Conservation (phyloP, 2,113 vertebrate species). For the Tachuris rubrigastra region DNA sequence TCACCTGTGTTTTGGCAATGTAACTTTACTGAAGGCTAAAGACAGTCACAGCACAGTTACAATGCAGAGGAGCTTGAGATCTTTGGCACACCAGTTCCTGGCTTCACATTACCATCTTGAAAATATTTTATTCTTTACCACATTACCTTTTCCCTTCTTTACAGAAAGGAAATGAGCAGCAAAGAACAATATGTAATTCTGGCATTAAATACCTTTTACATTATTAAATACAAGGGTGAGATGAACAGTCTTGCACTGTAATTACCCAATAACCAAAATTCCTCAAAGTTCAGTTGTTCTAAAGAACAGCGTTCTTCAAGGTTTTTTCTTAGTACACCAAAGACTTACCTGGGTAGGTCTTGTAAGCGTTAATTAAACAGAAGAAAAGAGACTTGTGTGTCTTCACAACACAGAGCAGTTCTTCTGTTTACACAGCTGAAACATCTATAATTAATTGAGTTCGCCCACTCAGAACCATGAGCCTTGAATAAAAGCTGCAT, state of each 20-base stretch:
- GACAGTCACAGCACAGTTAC: background rate
- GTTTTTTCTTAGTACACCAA: background rate
- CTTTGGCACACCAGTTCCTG: background rate
- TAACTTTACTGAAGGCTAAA: background rate
- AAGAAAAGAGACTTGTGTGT: slow-evolving; percentile 3
- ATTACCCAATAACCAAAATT: background rate
- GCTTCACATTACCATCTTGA: background rate
- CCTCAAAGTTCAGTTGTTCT: background rate
- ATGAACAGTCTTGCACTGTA: background rate
- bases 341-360: background rate
- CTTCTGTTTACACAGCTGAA: background rate
- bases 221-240: background rate
- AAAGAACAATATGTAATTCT: background rate
- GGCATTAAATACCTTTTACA: background rate
- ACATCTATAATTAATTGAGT: background rate
- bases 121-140: background rate
- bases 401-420: background rate
- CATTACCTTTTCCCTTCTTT: background rate
- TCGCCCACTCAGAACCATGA: background rate
- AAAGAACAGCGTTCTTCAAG: background rate
- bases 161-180: background rate
- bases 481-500: background rate
- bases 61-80: background rate
- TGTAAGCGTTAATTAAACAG: slow-evolving; percentile 18
- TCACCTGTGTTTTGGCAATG: background rate